Base-by-base conservation (phyloP, 2,797 vertebrate species). In the Clarias fuscus region DNA sequence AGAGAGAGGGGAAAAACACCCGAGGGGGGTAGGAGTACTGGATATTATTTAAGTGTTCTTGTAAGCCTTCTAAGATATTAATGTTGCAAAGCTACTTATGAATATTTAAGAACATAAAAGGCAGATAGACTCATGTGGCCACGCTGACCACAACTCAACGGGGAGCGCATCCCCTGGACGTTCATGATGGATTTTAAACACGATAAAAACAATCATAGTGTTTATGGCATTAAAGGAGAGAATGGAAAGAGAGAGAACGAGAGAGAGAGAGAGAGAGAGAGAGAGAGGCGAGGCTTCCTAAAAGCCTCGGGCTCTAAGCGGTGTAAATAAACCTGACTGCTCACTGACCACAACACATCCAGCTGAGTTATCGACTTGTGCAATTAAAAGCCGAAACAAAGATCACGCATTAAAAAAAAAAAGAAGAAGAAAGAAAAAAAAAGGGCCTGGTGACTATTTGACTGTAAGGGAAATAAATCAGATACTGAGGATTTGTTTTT, bases 41-140 rank as follows among this genome's bases (percentile, higher is more conserved):
- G 94, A 96, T 96, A 96, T 97, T 99, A 98, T 98, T 98, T 98
- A 99, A 99, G 97, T 99, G 98, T 99, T 99, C 98, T 99, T 98
- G 97, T 99, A 99, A 99, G 96, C 97, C 97, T 97, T 98, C 96
- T 98, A 98, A 98, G 97, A 99, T 98, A 99, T 99, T 99, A 99
- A 99, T 99, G 98, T 96, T 97, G 96, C 96, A 98, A 97, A 98
- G 97, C 97, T 97, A 96, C 97, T 99, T 98, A 98, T 99, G 96
- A 99, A 99, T 99, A 98, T 98, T 99, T 99, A 97, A 99, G 96
- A 96, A 96, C 96, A 92, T 97, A 96, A 98, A 98, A 98, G 97
- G 96, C 94, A 96, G 96, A 95, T 94, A 94, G 94, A 85, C 93
- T 95, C 91, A 90, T 91, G 89, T 91, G 93, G 88, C 91, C 92